These are phyloP conservation scores for Brachycybe producta DNA, from an alignment of 2,888 invertebrate genomes.

Conservation along the genomic window DNA sequence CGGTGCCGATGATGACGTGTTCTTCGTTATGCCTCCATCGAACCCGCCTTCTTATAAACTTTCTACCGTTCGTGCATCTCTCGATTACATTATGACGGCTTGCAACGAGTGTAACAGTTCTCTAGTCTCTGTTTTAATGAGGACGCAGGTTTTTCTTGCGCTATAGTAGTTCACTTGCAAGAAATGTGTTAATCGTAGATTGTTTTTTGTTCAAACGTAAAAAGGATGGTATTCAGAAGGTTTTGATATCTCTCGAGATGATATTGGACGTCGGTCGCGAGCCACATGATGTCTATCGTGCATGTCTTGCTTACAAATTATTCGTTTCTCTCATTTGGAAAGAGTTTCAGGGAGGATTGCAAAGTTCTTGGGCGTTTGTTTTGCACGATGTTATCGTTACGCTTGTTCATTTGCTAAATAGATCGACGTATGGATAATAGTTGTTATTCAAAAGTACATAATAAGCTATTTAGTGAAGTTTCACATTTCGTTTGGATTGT, in stretches of 20 bases:
- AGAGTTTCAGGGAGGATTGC: neutral
- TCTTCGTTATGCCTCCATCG: neutral
- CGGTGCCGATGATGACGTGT: neutral
- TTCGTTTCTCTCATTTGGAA: neutral
- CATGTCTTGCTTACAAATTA: neutral
- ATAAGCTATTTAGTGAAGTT: too few relatives aligned
- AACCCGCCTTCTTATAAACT: neutral
- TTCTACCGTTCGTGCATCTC: neutral
- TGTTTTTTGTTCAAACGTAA: neutral
- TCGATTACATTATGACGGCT: neutral
- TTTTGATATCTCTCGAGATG: neutral
- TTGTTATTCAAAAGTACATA: too few relatives aligned
- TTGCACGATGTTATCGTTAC: neutral
- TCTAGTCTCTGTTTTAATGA: neutral
- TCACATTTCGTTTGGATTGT: too few relatives aligned
- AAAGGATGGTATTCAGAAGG: conserved; percentile 3
- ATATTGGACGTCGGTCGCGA: neutral
- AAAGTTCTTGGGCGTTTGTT: neutral
- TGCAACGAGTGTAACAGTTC: conserved; percentile 1
- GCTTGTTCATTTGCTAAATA: neutral
- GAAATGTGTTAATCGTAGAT: neutral
- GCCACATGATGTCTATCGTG: neutral
- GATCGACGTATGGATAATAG: neutral
- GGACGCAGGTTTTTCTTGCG: too few relatives aligned
- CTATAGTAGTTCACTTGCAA: neutral